These are phyloP conservation scores for Acridotheres tristis DNA, from an alignment of 2,797 vertebrate species.

Conservation along the genomic window DNA sequence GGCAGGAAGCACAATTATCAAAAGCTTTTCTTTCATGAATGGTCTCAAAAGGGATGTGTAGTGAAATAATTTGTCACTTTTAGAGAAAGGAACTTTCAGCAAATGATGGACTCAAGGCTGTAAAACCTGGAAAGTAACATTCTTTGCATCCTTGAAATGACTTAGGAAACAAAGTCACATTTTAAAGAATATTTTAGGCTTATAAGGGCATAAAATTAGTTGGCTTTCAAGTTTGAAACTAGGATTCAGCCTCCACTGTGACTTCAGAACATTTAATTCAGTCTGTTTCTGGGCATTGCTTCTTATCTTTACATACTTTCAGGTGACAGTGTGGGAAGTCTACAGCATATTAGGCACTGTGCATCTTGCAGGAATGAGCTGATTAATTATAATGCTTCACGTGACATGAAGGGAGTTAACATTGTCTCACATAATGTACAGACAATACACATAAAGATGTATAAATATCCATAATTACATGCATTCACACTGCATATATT, in stretches of 20 bases:
- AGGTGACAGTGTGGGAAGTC: neutral
- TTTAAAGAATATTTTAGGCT: neutral
- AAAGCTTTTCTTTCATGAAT: neutral
- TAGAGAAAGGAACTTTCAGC: constrained; percentile 9
- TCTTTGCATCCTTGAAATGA: neutral
- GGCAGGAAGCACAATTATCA: neutral
- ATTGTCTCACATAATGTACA: neutral
- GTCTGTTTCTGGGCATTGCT: neutral
- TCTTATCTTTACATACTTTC: neutral
- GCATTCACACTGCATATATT: rapidly evolving
- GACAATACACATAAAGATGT: neutral
- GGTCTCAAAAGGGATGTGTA: neutral
- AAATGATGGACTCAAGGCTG: neutral
- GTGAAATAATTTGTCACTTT: neutral
- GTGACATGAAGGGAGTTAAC: neutral
- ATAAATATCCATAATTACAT: neutral
- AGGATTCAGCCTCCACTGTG: neutral
- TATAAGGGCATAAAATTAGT: neutral
- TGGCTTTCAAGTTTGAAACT: neutral
- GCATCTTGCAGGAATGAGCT: neutral
- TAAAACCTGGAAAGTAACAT: constrained; percentile 43
- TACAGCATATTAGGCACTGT: neutral
- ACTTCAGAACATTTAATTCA: neutral
- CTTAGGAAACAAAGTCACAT: constrained; percentile 1
- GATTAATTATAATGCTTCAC: neutral